phyloP scores from a whole-genome alignment of 2,113 vertebrate species.

The Atractosteus spatula region DNA sequence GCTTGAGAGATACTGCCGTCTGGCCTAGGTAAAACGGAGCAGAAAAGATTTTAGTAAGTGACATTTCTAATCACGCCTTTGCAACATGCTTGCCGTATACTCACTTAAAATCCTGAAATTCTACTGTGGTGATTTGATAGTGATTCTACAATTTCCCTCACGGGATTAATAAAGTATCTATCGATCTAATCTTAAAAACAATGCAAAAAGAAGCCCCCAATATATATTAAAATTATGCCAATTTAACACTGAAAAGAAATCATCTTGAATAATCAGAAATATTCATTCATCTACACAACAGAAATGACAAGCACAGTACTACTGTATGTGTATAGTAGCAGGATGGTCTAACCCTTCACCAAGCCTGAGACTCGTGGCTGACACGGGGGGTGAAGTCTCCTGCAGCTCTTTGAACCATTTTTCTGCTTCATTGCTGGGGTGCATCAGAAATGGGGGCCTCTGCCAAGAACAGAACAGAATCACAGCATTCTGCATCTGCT shows the following conservation, averaged over 20 bases:
- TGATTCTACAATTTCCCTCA: too few relatives aligned
- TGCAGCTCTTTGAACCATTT: conserved; percentile 31
- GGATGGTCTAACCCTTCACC: conserved; percentile 25
- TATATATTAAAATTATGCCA: too few relatives aligned
- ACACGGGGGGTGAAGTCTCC: conserved; percentile 18
- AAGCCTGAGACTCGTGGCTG: conserved; percentile 32
- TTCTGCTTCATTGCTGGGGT: conserved; percentile 25
- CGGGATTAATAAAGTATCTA: too few relatives aligned
- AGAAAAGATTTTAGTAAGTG: neutral
- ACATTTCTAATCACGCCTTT: too few relatives aligned
- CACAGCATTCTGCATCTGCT: conserved; percentile 52
- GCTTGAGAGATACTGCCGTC: conserved; percentile 16
- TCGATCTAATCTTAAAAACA: too few relatives aligned
- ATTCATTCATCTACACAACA: too few relatives aligned
- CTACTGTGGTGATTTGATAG: neutral
- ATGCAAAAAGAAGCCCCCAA: too few relatives aligned
- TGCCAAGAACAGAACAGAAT: conserved; percentile 43
- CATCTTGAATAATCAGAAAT: too few relatives aligned
- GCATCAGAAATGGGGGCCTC: conserved; percentile 27
- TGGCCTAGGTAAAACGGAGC: conserved; percentile 16
- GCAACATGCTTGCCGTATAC: too few relatives aligned
- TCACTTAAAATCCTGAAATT: neutral
- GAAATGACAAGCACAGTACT: too few relatives aligned
- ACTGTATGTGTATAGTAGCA: too few relatives aligned
- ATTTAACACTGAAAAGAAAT: too few relatives aligned